A percentile compares a stretch with the other conserved stretches of the same genome.
Evolutionary conservation across 2,113 vertebrate genomes (phyloP).

Genomic region (Macaca fascicularis): T2T-MFA8v1.1 NC_088379.1:139697501-139698000

Average conservation of each 20-base stretch:
- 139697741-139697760: background rate
- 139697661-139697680: no score
- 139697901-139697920: background rate
- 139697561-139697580: no score
- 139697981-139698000: background rate
- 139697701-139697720: no score
- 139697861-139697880: background rate
- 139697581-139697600: no score
- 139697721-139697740: background rate
- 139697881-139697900: background rate
- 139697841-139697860: background rate
- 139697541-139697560: no score
- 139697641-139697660: no score
- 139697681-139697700: no score
- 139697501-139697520: no score
- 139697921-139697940: background rate
- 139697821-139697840: background rate
- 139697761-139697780: background rate
- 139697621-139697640: no score
- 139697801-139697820: background rate
- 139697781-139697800: background rate
- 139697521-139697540: no score
- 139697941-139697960: background rate
- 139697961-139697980: slow-evolving; percentile 28
- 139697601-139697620: no score